A percentile compares a stretch with the other conserved stretches of the same genome.
These are phyloP conservation scores for Balearica regulorum DNA, from an alignment of 2,797 vertebrate genomes.

Conservation along the genomic window DNA sequence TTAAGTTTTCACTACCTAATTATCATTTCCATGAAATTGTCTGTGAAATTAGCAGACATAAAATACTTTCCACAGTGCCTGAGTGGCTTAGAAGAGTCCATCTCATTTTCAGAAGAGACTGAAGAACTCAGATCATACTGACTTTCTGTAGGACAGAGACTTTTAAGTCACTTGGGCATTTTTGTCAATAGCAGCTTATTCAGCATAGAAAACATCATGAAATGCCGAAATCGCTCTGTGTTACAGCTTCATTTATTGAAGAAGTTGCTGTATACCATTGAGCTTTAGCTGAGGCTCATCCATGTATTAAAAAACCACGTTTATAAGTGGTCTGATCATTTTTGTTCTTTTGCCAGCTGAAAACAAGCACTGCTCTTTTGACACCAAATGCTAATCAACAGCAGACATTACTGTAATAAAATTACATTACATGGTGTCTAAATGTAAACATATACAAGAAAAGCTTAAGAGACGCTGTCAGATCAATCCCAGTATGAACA, in stretches of 20 bases:
- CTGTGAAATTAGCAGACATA: conserved; percentile 27
- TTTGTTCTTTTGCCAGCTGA: background rate
- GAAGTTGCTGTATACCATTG: background rate
- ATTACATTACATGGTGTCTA: background rate
- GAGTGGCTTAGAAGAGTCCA: background rate
- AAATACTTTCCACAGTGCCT: background rate
- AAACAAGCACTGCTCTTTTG: background rate
- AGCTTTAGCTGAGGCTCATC: background rate
- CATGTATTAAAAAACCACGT: background rate
- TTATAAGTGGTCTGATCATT: background rate
- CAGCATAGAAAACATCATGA: background rate
- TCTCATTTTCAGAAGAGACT: background rate
- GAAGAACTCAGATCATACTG: background rate
- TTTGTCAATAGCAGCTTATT: background rate
- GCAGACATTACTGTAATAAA: background rate
- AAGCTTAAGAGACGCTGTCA: background rate
- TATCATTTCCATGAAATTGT: conserved; percentile 9
- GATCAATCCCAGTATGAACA: background rate
- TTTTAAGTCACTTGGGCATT: background rate
- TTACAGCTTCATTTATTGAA: background rate
- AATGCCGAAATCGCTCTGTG: background rate
- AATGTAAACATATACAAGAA: background rate
- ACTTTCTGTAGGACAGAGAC: background rate
- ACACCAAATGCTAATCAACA: background rate
- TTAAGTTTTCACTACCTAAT: conserved; percentile 34